These are phyloP conservation scores for Nicator chloris DNA, from an alignment of 2,113 vertebrate species.

Conservation along the genomic window DNA sequence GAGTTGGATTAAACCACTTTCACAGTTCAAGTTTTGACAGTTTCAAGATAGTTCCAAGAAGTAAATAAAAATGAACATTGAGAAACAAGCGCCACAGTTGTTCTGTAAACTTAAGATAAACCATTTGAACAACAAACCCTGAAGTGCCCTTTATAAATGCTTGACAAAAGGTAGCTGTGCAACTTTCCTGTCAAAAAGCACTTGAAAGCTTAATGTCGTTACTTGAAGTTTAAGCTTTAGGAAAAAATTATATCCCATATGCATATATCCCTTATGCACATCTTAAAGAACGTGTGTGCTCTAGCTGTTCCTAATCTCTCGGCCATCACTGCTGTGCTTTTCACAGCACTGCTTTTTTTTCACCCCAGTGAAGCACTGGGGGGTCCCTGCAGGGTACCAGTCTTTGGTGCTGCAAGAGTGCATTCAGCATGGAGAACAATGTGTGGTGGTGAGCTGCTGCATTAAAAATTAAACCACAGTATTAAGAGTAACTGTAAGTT, in stretches of 20 bases:
- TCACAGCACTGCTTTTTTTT: no score
- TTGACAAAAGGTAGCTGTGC: neutral
- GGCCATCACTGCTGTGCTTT: neutral
- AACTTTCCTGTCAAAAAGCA: neutral
- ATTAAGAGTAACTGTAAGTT: neutral
- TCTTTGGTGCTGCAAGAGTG: neutral
- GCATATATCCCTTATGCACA: neutral
- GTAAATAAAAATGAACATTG: neutral
- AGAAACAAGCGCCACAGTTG: neutral
- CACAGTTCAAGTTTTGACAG: neutral
- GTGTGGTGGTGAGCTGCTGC: neutral
- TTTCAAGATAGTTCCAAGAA: neutral
- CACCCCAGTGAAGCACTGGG: fast-evolving
- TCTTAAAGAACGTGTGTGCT: neutral
- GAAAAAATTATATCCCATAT: neutral
- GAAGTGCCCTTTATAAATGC: neutral
- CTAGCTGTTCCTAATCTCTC: neutral
- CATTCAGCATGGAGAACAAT: neutral
- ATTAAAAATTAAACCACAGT: neutral
- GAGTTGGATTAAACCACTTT: neutral
- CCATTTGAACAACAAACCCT: neutral
- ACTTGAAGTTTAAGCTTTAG: neutral
- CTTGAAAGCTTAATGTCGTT: neutral
- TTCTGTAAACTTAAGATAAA: neutral
- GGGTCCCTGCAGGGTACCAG: neutral